A percentile compares a stretch with the other conserved stretches of the same genome.
These are phyloP conservation scores for Sylvietta virens DNA, from an alignment of 2,113 vertebrate genomes.

Conservation along the genomic window DNA sequence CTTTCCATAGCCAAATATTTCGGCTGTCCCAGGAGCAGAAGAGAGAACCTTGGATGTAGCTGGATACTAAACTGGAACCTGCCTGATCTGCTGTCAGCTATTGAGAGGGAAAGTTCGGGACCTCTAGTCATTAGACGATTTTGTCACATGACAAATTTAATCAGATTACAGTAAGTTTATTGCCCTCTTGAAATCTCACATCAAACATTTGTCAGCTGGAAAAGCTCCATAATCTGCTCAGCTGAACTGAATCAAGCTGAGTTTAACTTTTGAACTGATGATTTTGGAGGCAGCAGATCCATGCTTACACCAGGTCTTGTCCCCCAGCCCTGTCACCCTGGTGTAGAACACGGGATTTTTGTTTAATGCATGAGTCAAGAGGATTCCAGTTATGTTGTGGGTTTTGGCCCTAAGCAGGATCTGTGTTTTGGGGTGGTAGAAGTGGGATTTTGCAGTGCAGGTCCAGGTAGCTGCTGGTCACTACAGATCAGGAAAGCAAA, in stretches of 20 bases:
- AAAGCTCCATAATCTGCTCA: not conserved
- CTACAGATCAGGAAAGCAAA: not conserved
- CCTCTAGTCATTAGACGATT: not conserved
- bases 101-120: not conserved
- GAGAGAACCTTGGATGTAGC: not conserved
- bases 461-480: not conserved
- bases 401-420: not conserved
- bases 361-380: rapidly evolving
- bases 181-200: not conserved
- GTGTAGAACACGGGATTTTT: not conserved
- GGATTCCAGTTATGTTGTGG: rapidly evolving
- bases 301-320: rapidly evolving
- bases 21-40: not conserved
- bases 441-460: not conserved
- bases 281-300: not conserved
- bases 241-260: not conserved
- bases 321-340: not conserved
- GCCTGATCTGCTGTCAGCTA: not conserved
- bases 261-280: not conserved
- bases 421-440: not conserved
- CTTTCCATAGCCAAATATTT: not conserved
- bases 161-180: not conserved
- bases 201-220: not conserved
- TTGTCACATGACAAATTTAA: not conserved
- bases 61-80: not conserved